Evolutionary conservation across 2,797 vertebrate genomes (phyloP).

Genomic region (Microctenopoma steveboyesi): DNA sequence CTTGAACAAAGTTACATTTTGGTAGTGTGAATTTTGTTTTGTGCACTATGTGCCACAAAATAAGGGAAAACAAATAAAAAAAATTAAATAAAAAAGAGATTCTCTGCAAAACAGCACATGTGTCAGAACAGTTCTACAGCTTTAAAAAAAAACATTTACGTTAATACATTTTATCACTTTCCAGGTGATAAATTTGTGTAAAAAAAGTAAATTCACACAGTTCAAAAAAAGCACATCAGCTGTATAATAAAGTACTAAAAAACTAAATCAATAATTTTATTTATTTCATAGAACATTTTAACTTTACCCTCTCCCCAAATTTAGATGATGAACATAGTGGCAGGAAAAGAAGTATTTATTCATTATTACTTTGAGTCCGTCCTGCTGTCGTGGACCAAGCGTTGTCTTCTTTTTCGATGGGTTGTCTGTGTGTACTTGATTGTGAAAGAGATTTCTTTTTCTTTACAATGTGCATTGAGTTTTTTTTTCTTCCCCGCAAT

Average conservation of each 20-base stretch:
- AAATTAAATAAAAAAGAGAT: constrained; percentile 62
- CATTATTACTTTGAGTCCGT: constrained; percentile 86
- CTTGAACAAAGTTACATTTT: constrained; percentile 75
- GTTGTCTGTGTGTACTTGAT: constrained; percentile 80
- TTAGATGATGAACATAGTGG: constrained; percentile 87
- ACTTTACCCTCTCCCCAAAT: constrained; percentile 85
- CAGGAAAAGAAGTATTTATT: constrained; percentile 84
- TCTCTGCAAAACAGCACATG: constrained; percentile 88
- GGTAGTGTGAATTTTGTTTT: constrained; percentile 80
- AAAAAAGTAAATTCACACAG: constrained; percentile 91
- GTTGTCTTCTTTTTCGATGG: constrained; percentile 81
- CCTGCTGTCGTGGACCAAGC: constrained; percentile 82
- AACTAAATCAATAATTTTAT: constrained; percentile 94
- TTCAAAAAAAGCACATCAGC: constrained; percentile 98
- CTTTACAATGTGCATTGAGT: constrained; percentile 83
- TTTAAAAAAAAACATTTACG: constrained; percentile 89
- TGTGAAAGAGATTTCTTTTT: constrained; percentile 80
- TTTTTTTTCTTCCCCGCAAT: constrained; percentile 65
- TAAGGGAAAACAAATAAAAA: constrained; percentile 47
- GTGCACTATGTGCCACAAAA: constrained; percentile 87
- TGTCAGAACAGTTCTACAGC: constrained; percentile 90
- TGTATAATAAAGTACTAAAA: constrained; percentile 99
- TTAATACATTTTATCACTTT: constrained; percentile 86
- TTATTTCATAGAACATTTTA: constrained; percentile 82
- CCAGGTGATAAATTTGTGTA: constrained; percentile 89